These are phyloP conservation scores for Acromyrmex heyeri DNA, from an alignment of 1,140 invertebrate genomes.

Conservation along the genomic window DNA sequence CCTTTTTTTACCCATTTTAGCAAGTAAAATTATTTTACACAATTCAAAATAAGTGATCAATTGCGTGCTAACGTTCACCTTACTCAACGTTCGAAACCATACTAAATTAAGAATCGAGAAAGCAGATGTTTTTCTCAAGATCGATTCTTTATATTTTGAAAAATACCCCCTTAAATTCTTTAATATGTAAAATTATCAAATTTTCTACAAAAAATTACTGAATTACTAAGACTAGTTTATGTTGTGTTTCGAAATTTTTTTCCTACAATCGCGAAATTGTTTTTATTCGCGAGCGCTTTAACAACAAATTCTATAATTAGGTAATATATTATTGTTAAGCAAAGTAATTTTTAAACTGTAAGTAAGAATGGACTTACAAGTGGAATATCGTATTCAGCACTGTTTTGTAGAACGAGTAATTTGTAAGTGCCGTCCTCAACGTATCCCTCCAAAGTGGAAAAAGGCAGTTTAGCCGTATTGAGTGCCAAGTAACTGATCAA, in stretches of 20 bases:
- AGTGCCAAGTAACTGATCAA: conserved; percentile 76
- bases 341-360: neutral
- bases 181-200: neutral
- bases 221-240: neutral
- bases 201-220: neutral
- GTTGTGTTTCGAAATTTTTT: too few relatives aligned
- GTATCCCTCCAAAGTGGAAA: conserved; percentile 73
- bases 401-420: conserved; percentile 69
- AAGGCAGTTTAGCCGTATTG: conserved; percentile 63
- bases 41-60: too few relatives aligned
- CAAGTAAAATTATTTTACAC: too few relatives aligned
- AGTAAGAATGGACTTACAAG: conserved; percentile 50
- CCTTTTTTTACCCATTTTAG: too few relatives aligned
- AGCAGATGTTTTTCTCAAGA: too few relatives aligned
- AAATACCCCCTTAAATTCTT: neutral
- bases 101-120: too few relatives aligned
- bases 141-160: too few relatives aligned
- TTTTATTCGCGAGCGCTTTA: neutral
- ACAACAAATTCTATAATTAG: neutral
- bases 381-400: conserved; percentile 70
- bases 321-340: too few relatives aligned
- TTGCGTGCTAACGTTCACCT: too few relatives aligned
- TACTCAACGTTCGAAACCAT: too few relatives aligned
- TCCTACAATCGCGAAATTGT: neutral
- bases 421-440: conserved; percentile 73